phyloP scores from a whole-genome alignment of 2,888 invertebrate species.

The Epirrhoe alternata region DNA sequence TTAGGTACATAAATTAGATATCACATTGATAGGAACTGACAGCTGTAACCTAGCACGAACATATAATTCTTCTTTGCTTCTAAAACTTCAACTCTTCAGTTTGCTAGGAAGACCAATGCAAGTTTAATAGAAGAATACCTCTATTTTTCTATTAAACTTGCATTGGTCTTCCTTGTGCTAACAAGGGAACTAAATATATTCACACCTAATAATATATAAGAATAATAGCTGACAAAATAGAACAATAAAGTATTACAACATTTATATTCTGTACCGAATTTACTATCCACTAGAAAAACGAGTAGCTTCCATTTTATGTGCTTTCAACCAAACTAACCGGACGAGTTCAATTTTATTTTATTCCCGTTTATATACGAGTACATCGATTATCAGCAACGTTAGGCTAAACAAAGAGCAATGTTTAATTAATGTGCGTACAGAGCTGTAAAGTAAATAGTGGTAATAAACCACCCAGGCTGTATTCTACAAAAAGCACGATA shows the following conservation, averaged over 20 bases:
- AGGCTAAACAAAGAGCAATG: constrained; percentile 55
- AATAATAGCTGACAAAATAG: too few species aligned
- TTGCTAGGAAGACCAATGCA: too few species aligned
- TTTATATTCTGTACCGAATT: not conserved
- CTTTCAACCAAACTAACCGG: constrained; percentile 12
- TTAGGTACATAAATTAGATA: too few species aligned
- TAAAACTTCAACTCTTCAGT: too few species aligned
- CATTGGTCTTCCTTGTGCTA: too few species aligned
- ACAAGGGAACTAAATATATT: too few species aligned
- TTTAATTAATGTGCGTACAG: constrained; percentile 64
- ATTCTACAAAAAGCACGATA: constrained; percentile 48
- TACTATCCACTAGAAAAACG: not conserved
- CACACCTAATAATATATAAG: too few species aligned
- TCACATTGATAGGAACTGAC: too few species aligned
- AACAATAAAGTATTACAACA: not conserved
- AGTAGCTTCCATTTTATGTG: not conserved
- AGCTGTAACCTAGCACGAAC: too few species aligned
- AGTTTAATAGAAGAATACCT: too few species aligned
- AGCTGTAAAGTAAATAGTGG: constrained; percentile 65
- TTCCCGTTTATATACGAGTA: constrained; percentile 27
- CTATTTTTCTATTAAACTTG: too few species aligned
- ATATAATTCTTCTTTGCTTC: too few species aligned
- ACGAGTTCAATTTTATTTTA: constrained; percentile 28
- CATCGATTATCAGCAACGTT: constrained; percentile 46
- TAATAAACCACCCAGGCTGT: constrained; percentile 61